Evolutionary conservation across 2,888 invertebrate species (phyloP).

Genomic region (Itoplectis maculator): DNA sequence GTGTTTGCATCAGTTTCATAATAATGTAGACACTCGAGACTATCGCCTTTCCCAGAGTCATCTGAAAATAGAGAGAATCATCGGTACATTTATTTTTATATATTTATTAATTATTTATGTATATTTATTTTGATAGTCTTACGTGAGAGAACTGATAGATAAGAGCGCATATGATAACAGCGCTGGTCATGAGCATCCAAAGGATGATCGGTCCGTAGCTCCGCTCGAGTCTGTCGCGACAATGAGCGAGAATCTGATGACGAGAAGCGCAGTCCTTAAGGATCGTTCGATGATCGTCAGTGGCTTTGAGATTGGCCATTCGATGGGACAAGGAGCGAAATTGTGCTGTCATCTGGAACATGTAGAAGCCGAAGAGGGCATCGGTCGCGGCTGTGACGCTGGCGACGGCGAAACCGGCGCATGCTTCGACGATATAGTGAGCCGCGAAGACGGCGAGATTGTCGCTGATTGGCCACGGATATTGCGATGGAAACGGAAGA

Average conservation of each 20-base stretch:
- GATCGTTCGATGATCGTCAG: constrained; percentile 52
- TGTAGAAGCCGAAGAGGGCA: constrained; percentile 71
- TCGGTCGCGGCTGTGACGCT: constrained; percentile 70
- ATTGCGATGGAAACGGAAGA: constrained; percentile 41
- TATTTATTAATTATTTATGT: no score
- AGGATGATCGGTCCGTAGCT: constrained; percentile 72
- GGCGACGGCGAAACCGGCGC: constrained; percentile 46
- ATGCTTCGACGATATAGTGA: constrained; percentile 66
- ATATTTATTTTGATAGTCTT: no score
- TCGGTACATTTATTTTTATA: no score
- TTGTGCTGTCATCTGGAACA: constrained; percentile 74
- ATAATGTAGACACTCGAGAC: constrained; percentile 40
- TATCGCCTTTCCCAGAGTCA: constrained; percentile 40
- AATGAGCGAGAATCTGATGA: constrained; percentile 65
- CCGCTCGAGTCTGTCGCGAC: constrained; percentile 64
- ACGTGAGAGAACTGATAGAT: constrained; percentile 72
- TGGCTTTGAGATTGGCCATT: constrained; percentile 51
- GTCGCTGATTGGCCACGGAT: constrained; percentile 38
- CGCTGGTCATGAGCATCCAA: constrained; percentile 68
- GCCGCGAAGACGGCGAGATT: constrained; percentile 58
- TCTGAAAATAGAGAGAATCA: constrained; percentile 24
- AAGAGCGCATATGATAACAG: constrained; percentile 71
- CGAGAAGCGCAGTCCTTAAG: constrained; percentile 62
- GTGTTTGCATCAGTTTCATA: constrained; percentile 64
- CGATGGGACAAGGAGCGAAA: constrained; percentile 67